Evolutionary conservation across 2,113 vertebrate genomes (phyloP), one percentile per base, ranked within the genome.

Genomic region (Scolopax mira): DNA sequence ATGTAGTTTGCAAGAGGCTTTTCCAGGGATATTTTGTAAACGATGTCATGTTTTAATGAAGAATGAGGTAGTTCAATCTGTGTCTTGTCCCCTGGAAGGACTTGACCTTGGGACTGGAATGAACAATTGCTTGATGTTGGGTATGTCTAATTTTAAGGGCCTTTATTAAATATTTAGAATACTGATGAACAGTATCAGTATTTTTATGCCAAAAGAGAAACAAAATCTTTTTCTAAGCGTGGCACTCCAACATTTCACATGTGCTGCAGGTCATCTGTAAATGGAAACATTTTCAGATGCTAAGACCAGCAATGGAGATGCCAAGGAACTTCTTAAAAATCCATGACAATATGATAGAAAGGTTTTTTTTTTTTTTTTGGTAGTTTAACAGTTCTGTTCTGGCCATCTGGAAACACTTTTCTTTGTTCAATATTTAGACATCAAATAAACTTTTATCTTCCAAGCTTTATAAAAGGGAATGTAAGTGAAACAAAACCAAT

Each of bases 381-480:
- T n/a, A 80, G 72, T 14, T 69, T 30, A 81, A 49, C 23, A 35
- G 9, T 66, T 83, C 64, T 85, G n/a, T 85, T 72, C 28, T 71
- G n/a, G 46, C 10, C 46, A 41, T 74, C 52, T 90, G 71, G 66
- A 85, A 93, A 82, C 17, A 51, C 7, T 62, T 23, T 15, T 18
- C 19, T 79, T 75, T 21, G 54, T 85, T 79, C 62, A 61, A 42
- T 75, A 78, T 71, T 81, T 91, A 39, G 25, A 49, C 11, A 70
- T 70, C n/a, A 81, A 67, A 85, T 81, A 82, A 82, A 64, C 37
- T 75, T 78, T n/a, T 15, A 15, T 67, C 58, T 89, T 85, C 42
- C n/a, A 60, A 74, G 10, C 7, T 87, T 67, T 91, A 70, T 74
- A 41, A 64, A 87, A 48, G 10, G 7, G 30, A 89, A 62, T 30